Base-by-base conservation (phyloP, 1,140 invertebrate species). In the Bombus polaris region DNA sequence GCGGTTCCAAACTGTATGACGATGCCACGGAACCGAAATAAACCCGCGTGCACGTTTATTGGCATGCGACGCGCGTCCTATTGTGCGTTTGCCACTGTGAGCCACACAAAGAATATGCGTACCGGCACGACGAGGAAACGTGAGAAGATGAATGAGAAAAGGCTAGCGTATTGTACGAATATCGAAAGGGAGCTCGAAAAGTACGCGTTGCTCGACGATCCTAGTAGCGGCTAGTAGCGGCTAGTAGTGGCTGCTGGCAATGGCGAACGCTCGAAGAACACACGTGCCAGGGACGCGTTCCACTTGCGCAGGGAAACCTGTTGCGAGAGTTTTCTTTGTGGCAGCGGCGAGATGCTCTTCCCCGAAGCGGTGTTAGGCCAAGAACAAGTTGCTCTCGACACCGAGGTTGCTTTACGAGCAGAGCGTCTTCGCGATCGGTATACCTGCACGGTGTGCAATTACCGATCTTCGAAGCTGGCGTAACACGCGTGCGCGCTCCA, bases 361-460 rank as follows among this genome's bases (percentile, higher is more conserved):
- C 79, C 44, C 70, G 84, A 70, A 89, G 84, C 83, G 87, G 68
- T 72, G 87, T 83, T 83, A 78, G 72, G 81, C 68, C 87, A 85
- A 86, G 84, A 86, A 88, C 88, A 80, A 85, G 87, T 85, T 85
- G 76, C 87, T 77, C 77, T 79, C 77, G 87, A 81, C 82, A 72
- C 73, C 72, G 87, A 82, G 39, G 78, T 18, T 74, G 74, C 82
- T 88, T 81, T 88, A 88, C 83, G 88, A 89, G 87, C 44, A 5
- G 53, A 62, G 59, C 59, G 28, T 62, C 28, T 62, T 47, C 73
- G 74, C 74, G 66, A 85, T 87, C 77, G 81, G 68, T 86, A 82
- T 57, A 44, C 65, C 86, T 66, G 47, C 74, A 53, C 53, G 37
- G 32, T 72, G 39, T 35, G 53, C 35, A 47, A 32, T 68, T n/a